Percentiles rank a stretch among this genome's conserved stretches.
phyloP scores from a whole-genome alignment of 2,888 invertebrate species.

The Emesis russula region DNA sequence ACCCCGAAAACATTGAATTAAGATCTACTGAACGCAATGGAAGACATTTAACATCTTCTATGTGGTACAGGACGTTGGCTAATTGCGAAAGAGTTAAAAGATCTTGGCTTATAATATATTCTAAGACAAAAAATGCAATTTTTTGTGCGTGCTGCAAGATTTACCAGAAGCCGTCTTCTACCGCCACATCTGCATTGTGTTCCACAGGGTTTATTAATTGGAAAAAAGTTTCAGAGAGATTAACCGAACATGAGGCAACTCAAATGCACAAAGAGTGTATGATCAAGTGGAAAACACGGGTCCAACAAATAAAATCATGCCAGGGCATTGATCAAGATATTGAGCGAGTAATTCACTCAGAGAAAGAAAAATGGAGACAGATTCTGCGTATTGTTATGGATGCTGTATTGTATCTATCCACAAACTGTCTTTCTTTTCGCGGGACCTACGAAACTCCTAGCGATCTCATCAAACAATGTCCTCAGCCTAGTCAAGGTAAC shows the following conservation, averaged over 20 bases:
- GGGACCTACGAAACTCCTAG: conserved; percentile 6
- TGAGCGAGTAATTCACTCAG: conserved; percentile 72
- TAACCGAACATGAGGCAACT: conserved; percentile 73
- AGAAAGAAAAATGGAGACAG: conserved; percentile 85
- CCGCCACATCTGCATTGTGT: conserved; percentile 78
- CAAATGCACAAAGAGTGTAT: conserved; percentile 83
- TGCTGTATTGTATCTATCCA: conserved; percentile 81
- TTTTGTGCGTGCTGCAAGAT: conserved; percentile 71
- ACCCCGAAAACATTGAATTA: conserved; percentile 68
- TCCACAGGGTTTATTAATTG: conserved; percentile 78
- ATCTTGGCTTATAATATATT: conserved; percentile 83
- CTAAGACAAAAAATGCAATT: conserved; percentile 80
- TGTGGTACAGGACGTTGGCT: conserved; percentile 83
- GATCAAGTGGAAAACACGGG: conserved; percentile 79
- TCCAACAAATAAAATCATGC: conserved; percentile 80
- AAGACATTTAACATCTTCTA: conserved; percentile 69
- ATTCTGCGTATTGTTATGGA: conserved; percentile 85
- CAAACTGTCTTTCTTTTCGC: too few species aligned
- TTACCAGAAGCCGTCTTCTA: conserved; percentile 66
- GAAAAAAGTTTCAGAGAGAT: conserved; percentile 81
- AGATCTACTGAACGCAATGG: conserved; percentile 76
- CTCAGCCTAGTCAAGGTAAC: conserved; percentile 82
- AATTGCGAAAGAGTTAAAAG: conserved; percentile 83
- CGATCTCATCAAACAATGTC: conserved; percentile 54
- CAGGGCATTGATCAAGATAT: conserved; percentile 81